phyloP scores from a whole-genome alignment of 2,888 invertebrate species.

The Athalia rosae region DNA sequence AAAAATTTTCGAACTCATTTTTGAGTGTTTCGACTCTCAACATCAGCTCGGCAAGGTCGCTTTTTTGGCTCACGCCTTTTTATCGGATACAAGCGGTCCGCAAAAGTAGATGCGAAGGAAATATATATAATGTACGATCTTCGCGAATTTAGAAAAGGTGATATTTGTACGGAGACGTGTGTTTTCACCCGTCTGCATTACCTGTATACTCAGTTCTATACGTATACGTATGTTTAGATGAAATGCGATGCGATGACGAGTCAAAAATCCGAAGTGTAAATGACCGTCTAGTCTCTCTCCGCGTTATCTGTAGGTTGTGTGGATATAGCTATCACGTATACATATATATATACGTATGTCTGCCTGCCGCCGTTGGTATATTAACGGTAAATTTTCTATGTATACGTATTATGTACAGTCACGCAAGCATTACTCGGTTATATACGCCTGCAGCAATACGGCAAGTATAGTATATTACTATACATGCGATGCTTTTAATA shows the following conservation, averaged over 20 bases:
- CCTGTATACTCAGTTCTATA: not conserved
- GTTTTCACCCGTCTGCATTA: not conserved
- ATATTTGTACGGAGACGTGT: not conserved
- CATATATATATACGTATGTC: not conserved
- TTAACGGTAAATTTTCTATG: slow-evolving; percentile 36
- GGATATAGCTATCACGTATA: slow-evolving; percentile 1
- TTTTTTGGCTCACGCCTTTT: too few relatives aligned
- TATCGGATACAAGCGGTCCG: too few relatives aligned
- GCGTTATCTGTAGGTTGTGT: too few relatives aligned
- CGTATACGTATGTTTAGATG: not conserved
- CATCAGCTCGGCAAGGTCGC: too few relatives aligned
- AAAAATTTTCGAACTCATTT: too few relatives aligned
- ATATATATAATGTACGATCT: not conserved
- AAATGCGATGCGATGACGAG: not conserved
- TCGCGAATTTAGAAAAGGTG: not conserved
- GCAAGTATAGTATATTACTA: not conserved
- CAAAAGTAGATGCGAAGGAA: not conserved
- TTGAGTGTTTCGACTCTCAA: too few relatives aligned
- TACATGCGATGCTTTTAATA: too few relatives aligned
- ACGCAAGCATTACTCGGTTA: slow-evolving; percentile 3
- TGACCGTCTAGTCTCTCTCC: not conserved
- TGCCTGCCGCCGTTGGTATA: slow-evolving; percentile 2
- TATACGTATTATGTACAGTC: slow-evolving; percentile 5
- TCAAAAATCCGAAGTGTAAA: slow-evolving; percentile 20
- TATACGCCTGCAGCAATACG: not conserved